Evolutionary conservation across 2,888 invertebrate genomes (phyloP), one percentile per base, ranked within the genome.

Genomic region (Physocephala rufipes): DNA sequence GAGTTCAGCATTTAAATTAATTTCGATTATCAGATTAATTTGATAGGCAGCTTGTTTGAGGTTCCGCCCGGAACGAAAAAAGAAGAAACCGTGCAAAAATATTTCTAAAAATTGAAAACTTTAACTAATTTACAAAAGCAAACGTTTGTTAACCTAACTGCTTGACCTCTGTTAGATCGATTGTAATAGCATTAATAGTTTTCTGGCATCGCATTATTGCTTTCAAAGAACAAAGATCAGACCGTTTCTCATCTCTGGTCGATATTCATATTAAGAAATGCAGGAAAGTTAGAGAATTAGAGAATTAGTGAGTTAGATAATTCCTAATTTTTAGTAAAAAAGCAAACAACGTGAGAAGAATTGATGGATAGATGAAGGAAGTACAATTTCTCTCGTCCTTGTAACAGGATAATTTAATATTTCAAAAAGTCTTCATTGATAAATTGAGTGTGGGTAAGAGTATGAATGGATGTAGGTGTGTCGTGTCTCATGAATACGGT

Each of bases 171-270:
- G 36, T 9, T 36, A 24, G 15, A 58, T 3, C 21, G 15, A 5
- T 24, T 24, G 26, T 12, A 21, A 9, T 28, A 59, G 30, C 7
- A 3, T 26, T 15, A 24, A 28, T 58, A 24, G 59, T 36, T 4
- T 36, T 36, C 2, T 63, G n/a, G n/a, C n/a, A n/a, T n/a, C n/a
- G n/a, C n/a, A n/a, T n/a, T n/a, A n/a, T n/a, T n/a, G n/a, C n/a
- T n/a, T n/a, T n/a, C n/a, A n/a, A n/a, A n/a, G 59, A 28, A 61
- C 61, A 30, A 61, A 68, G 49, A 59, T 65, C 43, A 59, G 55
- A 70, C 65, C 53, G 65, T 70, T 70, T 65, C 64, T 70, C 70
- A 70, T n/a, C n/a, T n/a, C n/a, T n/a, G n/a, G 45, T 64, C 62
- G 58, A 65, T 65, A 70, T 70, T 59, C 70, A 61, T 70, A 64